Evolutionary conservation across 2,888 invertebrate species (phyloP), one percentile per base, ranked within the genome.

Genomic region (Plemyria rubiginata): DNA sequence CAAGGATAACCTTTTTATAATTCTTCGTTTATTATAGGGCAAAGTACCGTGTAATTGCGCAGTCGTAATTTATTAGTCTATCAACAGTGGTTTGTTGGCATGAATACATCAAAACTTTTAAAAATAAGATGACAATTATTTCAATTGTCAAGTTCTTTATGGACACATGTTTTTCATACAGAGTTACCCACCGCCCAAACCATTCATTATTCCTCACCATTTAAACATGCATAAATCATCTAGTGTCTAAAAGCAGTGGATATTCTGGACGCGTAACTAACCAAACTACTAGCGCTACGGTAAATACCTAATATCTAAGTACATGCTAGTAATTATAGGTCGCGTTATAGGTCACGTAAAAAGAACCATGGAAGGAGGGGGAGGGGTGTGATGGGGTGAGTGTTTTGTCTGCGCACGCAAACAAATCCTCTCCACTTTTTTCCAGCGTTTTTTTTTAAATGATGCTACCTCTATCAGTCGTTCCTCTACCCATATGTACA

Each of bases 1-100:
- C 88, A 89, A 90, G 88, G 88, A 32, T 28, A 59, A 36, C 29
- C 55, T 58, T 36, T 69, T 70, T 73, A 75, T 70, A 74, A 75
- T 72, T 68, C 60, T 61, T 45, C 45, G 65, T 67, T 67, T 67
- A 60, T 63, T 53, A 70, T 60, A 45, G 52, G 59, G 60, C 61
- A 52, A 66, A 57, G 64, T 57, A 54, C 56, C 58, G 66, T 70
- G 62, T 70, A 60, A 64, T 48, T 49, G 43, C 56, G 48, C 32
- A 40, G 45, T 28, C 11, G 46, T 54, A 54, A 59, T 54, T 63
- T 40, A 56, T 55, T 59, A 46, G 40, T 48, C 12, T 45, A 48
- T 52, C 9, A 63, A 48, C 38, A 45, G 28, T 28, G 45, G 57
- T 38, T 48, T 53, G 38, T 43, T 50, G 36, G 13, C 41, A 48